Evolutionary conservation across 2,888 invertebrate species (phyloP), one percentile per base, ranked within the genome.

Genomic region (Agrochola lychnidis): DNA sequence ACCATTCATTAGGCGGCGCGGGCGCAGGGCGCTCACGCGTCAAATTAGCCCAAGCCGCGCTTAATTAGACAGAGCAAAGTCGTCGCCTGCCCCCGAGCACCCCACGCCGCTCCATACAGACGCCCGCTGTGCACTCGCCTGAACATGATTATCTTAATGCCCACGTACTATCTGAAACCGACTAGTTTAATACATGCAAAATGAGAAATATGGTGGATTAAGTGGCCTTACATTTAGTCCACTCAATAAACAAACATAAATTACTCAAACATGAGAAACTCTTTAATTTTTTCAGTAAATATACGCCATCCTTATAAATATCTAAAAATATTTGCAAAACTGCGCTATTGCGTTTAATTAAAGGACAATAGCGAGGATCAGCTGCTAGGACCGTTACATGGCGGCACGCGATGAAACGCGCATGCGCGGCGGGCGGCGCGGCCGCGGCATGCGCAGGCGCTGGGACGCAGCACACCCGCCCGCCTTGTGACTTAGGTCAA

Each of bases 1-100:
- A 96, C 94, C 93, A 95, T 96, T 96, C 96, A 96, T 96, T 96
- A 96, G 94, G 93, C 93, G 93, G 92, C 74, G 71, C 82, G 69
- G 91, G 91, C 89, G 90, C 91, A 90, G 91, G 89, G 91, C 90
- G 91, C 93, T 93, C 94, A 90, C 93, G 95, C 94, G 95, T 96
- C 96, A 96, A 96, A 96, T 96, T 96, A 96, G 95, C 93, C 91
- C 90, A 89, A 91, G 89, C 92, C 91, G 92, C 93, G 93, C 92
- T 94, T 96, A 96, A 96, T 96, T 96, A 96, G 95, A 94, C 94
- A 92, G 92, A 88, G 92, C 87, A 81, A 87, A 86, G 88, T 84
- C 86, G 88, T 82, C 86, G 86, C 84, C 83, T 86, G 83, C 87
- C 86, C 88, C 88, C 84, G 83, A 86, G 88, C 77, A 86, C 85